A percentile compares a stretch with the other conserved stretches of the same genome.
These are phyloP conservation scores for Campylomormyrus tamandua DNA, from an alignment of 2,113 vertebrate species.

Conservation along the genomic window DNA sequence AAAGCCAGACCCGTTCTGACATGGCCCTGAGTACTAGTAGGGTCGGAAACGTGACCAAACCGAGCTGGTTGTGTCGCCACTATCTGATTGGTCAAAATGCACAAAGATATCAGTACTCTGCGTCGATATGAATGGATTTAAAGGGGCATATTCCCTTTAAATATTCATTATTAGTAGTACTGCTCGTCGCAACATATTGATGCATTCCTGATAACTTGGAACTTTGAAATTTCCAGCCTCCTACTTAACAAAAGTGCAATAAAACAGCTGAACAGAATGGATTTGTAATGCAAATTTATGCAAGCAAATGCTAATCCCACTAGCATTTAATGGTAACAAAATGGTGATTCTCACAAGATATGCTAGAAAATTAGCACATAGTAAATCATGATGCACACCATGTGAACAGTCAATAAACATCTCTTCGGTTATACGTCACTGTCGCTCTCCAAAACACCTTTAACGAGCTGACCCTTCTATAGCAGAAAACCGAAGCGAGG, in stretches of 20 bases:
- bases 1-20: neutral
- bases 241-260: neutral
- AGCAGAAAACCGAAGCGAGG: neutral
- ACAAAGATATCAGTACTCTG: neutral
- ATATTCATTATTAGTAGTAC: neutral
- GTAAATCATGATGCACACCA: neutral
- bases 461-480: neutral
- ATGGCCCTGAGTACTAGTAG: neutral
- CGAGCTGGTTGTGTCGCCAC: neutral
- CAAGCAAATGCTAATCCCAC: neutral
- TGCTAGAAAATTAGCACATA: neutral
- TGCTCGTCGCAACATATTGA: neutral
- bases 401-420: neutral
- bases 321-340: neutral
- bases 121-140: neutral
- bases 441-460: neutral
- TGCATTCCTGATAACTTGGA: neutral
- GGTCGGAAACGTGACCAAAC: neutral
- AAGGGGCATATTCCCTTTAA: neutral
- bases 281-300: neutral
- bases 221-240: neutral
- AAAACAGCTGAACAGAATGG: neutral
- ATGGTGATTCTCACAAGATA: neutral
- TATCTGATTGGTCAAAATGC: neutral
- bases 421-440: neutral